Evolutionary conservation across 2,113 vertebrate species (phyloP).

Genomic region (Actinemys pallida): DNA sequence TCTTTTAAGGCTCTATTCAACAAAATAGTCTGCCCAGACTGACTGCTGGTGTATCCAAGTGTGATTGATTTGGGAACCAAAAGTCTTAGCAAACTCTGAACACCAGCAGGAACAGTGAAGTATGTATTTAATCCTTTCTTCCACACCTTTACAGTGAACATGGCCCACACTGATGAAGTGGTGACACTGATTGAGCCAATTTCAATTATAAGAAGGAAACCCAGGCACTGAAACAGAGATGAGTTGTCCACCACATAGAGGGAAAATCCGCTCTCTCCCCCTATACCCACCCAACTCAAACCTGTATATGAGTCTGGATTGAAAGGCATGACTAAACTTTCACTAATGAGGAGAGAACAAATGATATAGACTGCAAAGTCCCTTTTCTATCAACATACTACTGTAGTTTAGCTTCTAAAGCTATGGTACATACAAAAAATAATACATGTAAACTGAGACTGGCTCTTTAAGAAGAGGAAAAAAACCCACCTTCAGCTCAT

Average conservation of each 20-base stretch:
- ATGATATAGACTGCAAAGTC: neutral
- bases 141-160: neutral
- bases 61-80: neutral
- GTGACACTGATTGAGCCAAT: neutral
- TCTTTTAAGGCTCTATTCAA: neutral
- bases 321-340: constrained; percentile 13
- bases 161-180: neutral
- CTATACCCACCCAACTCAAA: neutral
- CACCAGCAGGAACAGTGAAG: neutral
- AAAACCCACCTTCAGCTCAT: constrained; percentile 6
- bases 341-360: neutral
- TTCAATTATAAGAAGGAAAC: neutral
- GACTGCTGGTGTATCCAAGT: neutral
- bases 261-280: neutral
- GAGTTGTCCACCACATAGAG: neutral
- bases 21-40: neutral
- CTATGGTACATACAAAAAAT: constrained; percentile 2
- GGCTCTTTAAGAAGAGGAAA: constrained; percentile 1
- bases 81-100: neutral
- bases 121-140: neutral
- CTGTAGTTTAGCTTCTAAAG: neutral
- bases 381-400: neutral
- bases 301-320: neutral
- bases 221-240: neutral
- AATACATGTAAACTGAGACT: neutral